Evolutionary conservation across 35 echinoderm and acorn worm genomes (phyloP).

Genomic region (Amphiura filiformis): DNA sequence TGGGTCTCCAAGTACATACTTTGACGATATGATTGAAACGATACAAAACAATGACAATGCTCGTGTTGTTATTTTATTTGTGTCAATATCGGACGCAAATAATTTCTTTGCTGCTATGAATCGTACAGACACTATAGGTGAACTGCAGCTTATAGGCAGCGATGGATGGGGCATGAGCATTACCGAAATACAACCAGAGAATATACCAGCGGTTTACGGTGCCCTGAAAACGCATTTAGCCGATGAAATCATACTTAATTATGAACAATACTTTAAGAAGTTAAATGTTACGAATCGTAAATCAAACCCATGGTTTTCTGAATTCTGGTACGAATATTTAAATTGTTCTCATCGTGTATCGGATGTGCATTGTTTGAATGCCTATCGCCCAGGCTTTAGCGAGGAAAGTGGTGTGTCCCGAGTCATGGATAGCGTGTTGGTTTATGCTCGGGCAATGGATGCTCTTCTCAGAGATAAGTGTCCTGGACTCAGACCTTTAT

Average conservation of each 20-base stretch:
- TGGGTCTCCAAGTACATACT: background rate
- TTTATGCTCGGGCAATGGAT: conserved; percentile 42
- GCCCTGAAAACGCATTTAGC: conserved; percentile 50
- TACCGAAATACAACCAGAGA: conserved; percentile 37
- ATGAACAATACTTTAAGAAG: conserved; percentile 52
- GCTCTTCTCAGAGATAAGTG: conserved; percentile 24
- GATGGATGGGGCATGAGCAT: conserved; percentile 72
- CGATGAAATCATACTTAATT: background rate
- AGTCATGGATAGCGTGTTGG: conserved; percentile 51
- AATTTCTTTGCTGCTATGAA: conserved; percentile 23
- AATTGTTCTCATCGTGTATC: background rate
- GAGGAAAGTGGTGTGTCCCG: conserved; percentile 39
- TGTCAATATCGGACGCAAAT: conserved; percentile 34
- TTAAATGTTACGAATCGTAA: too few relatives aligned
- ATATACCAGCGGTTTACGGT: conserved; percentile 10
- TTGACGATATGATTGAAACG: conserved; percentile 31
- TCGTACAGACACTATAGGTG: background rate
- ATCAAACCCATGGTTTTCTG: conserved; percentile 59
- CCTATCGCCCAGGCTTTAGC: conserved; percentile 21
- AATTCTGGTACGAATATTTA: background rate
- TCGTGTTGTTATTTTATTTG: conserved; percentile 51
- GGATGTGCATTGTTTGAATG: background rate
- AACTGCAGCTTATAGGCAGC: too few relatives aligned
- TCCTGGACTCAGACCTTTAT: background rate
- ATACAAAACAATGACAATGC: conserved; percentile 33